These are phyloP conservation scores for Strix uralensis DNA, from an alignment of 2,113 vertebrate species.

Conservation along the genomic window DNA sequence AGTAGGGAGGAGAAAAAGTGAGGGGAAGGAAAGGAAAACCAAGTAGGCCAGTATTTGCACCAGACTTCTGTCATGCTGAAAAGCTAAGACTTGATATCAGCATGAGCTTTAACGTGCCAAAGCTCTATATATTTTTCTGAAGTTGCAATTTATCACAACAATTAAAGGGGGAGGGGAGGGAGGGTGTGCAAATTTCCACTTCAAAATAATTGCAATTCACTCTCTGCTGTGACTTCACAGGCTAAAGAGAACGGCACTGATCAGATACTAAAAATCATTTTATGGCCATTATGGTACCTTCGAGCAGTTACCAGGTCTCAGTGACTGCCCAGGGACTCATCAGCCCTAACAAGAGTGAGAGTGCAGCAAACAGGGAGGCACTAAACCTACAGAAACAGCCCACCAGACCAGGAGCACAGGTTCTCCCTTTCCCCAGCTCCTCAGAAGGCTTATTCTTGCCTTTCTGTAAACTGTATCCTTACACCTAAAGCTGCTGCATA, in stretches of 20 bases:
- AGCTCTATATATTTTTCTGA: neutral
- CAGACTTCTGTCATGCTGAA: neutral
- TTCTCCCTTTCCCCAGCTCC: neutral
- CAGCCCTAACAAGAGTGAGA: conserved; percentile 50
- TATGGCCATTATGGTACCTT: conserved; percentile 55
- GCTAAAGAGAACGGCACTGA: neutral
- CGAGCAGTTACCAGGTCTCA: conserved; percentile 54
- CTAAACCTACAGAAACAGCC: neutral
- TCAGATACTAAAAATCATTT: conserved; percentile 59
- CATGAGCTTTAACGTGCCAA: neutral
- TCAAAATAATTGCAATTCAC: neutral
- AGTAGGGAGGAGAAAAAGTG: neutral
- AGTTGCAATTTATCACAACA: neutral
- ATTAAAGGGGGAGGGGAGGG: neutral
- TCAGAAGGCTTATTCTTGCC: neutral
- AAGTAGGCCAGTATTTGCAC: neutral
- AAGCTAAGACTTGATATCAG: neutral
- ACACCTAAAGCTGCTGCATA: neutral
- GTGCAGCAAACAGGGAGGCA: neutral
- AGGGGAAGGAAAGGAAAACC: neutral
- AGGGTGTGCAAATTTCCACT: neutral
- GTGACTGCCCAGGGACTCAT: conserved; percentile 59
- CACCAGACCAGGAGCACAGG: neutral
- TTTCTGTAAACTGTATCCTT: neutral
- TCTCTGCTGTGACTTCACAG: neutral